phyloP scores from a whole-genome alignment of 2,888 invertebrate species.

The Caenorhabditis macrosperma region DNA sequence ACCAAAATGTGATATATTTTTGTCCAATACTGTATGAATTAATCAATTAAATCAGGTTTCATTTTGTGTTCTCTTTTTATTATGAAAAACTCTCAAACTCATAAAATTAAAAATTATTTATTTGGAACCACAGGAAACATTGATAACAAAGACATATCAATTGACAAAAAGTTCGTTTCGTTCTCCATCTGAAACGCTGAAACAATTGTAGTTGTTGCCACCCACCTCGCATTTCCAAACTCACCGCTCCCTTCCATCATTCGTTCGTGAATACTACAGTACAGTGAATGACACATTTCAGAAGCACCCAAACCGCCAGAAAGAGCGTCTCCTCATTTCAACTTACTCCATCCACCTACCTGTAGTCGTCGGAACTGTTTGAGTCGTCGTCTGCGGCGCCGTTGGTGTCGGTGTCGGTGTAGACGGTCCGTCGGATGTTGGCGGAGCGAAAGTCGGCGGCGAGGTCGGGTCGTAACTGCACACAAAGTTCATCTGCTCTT shows the following conservation, averaged over 20 bases:
- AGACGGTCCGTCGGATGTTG: not conserved
- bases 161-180: too few relatives aligned
- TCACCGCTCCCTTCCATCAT: not conserved
- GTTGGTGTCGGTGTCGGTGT: not conserved
- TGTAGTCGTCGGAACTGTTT: constrained; percentile 26
- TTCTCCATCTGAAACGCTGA: not conserved
- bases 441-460: constrained; percentile 27
- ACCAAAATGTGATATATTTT: too few relatives aligned
- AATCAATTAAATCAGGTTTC: too few relatives aligned
- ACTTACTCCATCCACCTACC: constrained; percentile 17
- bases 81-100: too few relatives aligned
- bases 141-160: too few relatives aligned
- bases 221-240: not conserved
- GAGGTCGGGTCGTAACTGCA: constrained; percentile 35
- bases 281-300: constrained; percentile 17
- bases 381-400: not conserved
- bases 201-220: not conserved
- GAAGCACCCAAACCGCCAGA: constrained; percentile 30
- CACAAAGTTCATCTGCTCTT: constrained; percentile 25
- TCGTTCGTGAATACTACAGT: constrained; percentile 19
- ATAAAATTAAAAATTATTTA: too few relatives aligned
- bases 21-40: too few relatives aligned
- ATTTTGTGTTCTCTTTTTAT: too few relatives aligned
- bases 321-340: not conserved
- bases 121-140: too few relatives aligned